Evolutionary conservation across 2,797 vertebrate genomes (phyloP).

Genomic region (Hafferia zeledoni): DNA sequence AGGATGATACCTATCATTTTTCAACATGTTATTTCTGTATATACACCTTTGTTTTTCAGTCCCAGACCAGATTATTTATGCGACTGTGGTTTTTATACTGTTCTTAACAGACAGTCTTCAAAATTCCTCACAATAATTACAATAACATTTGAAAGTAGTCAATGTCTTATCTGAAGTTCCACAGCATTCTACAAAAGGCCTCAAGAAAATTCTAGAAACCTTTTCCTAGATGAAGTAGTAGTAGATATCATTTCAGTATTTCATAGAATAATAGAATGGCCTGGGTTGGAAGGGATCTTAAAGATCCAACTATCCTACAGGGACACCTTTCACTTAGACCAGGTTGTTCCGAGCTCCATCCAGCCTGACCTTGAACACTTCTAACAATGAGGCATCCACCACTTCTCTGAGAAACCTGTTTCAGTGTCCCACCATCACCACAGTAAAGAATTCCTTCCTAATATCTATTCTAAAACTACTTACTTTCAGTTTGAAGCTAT

Average conservation of each 20-base stretch:
- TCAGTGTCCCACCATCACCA: neutral
- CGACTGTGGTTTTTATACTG: neutral
- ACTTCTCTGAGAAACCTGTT: neutral
- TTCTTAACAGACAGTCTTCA: neutral
- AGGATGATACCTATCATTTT: neutral
- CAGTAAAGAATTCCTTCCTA: neutral
- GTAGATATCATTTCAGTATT: neutral
- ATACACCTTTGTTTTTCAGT: neutral
- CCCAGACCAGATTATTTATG: neutral
- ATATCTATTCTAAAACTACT: neutral
- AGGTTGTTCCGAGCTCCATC: neutral
- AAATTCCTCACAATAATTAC: neutral
- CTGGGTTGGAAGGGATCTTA: neutral
- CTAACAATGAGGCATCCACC: neutral
- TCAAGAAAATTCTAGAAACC: neutral
- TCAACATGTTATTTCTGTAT: neutral
- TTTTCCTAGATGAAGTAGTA: neutral
- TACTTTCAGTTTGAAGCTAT: neutral
- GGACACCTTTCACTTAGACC: neutral
- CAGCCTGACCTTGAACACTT: neutral
- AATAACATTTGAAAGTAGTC: neutral
- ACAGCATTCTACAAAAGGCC: neutral
- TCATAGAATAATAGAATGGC: neutral
- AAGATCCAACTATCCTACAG: neutral
- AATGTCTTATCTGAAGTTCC: neutral